Evolutionary conservation across 1,140 invertebrate genomes (phyloP).

Genomic region (Dinoponera quadriceps): DNA sequence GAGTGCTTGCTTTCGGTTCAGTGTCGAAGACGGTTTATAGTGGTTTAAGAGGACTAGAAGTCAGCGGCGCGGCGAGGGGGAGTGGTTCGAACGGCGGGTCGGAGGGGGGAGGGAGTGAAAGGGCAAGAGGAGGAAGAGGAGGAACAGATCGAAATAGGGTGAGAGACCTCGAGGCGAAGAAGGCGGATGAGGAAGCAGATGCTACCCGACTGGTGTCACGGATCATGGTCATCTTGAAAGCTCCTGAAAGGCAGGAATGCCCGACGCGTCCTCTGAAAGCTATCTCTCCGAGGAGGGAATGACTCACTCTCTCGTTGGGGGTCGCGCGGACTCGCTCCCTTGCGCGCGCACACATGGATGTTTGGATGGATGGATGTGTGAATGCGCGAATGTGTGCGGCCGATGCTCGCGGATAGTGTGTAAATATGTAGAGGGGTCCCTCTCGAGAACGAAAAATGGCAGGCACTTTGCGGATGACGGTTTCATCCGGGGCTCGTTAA

Average conservation of each 20-base stretch:
- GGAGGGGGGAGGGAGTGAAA: not conserved
- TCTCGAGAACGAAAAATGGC: constrained; percentile 53
- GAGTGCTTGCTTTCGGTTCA: constrained; percentile 66
- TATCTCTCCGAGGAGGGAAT: constrained; percentile 69
- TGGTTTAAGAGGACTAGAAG: constrained; percentile 53
- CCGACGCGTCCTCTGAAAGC: constrained; percentile 63
- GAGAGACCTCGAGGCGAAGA: constrained; percentile 62
- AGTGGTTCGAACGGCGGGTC: not conserved
- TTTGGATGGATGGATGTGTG: no score
- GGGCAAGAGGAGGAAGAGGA: not conserved
- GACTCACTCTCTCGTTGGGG: constrained; percentile 42
- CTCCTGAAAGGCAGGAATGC: constrained; percentile 62
- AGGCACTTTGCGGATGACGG: constrained; percentile 59
- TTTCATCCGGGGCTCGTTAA: constrained; percentile 59
- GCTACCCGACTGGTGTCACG: constrained; percentile 66
- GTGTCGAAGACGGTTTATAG: constrained; percentile 64
- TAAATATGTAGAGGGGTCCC: constrained; percentile 51
- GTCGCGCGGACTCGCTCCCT: not conserved
- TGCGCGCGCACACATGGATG: no score
- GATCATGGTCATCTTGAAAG: constrained; percentile 75
- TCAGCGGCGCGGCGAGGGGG: not conserved
- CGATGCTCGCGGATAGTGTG: constrained; percentile 24
- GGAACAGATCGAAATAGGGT: constrained; percentile 66
- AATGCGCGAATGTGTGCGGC: not conserved
- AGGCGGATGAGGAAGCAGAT: constrained; percentile 65